Percentiles rank a stretch among this genome's conserved stretches.
Conservation (phyloP, 2,797 vertebrate species). For the Loriculus beryllinus region DNA sequence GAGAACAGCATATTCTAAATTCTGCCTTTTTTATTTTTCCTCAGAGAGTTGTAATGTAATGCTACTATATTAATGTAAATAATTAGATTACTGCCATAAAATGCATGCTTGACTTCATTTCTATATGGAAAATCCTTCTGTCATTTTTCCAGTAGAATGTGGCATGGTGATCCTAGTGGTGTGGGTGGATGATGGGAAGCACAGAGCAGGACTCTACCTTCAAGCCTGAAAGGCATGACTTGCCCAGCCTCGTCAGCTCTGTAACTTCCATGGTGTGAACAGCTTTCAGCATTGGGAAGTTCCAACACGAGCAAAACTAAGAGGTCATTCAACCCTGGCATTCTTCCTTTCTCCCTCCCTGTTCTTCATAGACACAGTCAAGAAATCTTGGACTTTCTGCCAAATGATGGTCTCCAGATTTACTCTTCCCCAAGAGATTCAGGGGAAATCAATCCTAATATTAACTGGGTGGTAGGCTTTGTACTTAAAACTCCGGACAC, state of each 20-base stretch:
- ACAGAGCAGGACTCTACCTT: background rate
- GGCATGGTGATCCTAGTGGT: background rate
- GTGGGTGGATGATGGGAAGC: background rate
- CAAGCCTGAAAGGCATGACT: background rate
- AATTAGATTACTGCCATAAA: background rate
- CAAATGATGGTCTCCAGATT: background rate
- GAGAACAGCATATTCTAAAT: background rate
- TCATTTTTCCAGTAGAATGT: background rate
- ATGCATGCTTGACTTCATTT: background rate
- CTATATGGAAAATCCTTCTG: background rate
- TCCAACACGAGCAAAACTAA: background rate
- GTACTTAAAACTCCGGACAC: background rate
- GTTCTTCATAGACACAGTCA: background rate
- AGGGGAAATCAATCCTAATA: background rate
- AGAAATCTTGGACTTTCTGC: background rate
- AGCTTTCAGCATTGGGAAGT: background rate
- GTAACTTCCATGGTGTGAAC: background rate
- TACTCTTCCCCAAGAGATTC: background rate
- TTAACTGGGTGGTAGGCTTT: accelerated
- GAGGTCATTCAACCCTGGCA: background rate
- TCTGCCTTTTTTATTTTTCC: background rate
- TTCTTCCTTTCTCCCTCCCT: background rate
- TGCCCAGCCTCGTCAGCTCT: background rate
- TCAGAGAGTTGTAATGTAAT: background rate
- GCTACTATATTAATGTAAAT: background rate